These are phyloP conservation scores for Meghimatium bilineatum DNA, from an alignment of 2,888 invertebrate genomes.

Conservation along the genomic window DNA sequence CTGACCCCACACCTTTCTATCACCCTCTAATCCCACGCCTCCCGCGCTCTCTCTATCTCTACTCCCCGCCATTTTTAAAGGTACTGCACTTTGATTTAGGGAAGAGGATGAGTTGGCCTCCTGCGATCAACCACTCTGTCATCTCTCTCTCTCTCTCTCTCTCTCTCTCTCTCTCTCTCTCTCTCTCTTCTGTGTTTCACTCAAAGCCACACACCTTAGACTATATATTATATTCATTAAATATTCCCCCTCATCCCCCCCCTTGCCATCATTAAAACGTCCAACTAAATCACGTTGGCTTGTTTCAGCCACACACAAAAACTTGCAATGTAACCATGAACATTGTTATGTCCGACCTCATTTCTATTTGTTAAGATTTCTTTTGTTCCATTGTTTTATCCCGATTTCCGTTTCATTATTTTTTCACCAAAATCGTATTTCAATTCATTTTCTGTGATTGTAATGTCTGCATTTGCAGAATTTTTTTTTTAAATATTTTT, in stretches of 20 bases:
- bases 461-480: neutral
- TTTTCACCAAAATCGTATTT: neutral
- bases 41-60: neutral
- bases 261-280: neutral
- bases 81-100: no score
- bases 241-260: neutral
- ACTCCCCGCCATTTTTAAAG: neutral
- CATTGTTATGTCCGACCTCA: neutral
- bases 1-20: neutral
- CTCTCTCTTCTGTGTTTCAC: neutral
- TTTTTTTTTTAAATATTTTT: no score
- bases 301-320: neutral
- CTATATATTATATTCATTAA: neutral
- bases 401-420: neutral
- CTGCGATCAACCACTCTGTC: no score
- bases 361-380: neutral
- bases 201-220: neutral
- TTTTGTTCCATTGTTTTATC: neutral
- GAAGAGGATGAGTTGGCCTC: no score
- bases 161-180: neutral
- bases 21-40: neutral
- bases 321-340: neutral
- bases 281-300: neutral
- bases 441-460: neutral
- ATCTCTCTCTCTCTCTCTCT: neutral